Evolutionary conservation across 2,888 invertebrate species (phyloP).

Genomic region (Sarcophaga rosellei): DNA sequence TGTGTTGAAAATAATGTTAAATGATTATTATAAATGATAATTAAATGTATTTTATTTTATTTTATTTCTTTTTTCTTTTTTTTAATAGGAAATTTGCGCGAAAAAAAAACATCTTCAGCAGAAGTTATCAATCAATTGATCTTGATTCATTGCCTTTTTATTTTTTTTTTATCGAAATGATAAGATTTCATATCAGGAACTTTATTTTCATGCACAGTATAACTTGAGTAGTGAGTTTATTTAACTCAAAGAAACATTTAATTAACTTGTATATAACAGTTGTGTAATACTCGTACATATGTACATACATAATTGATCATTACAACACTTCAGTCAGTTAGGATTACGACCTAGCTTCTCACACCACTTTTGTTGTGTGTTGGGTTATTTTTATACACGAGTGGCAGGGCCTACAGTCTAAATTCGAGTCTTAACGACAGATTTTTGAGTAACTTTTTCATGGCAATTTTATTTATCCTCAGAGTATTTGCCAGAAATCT

Average conservation of each 20-base stretch:
- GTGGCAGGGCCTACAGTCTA: too few species aligned
- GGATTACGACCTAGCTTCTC: too few species aligned
- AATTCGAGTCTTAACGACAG: too few species aligned
- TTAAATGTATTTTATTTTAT: slow-evolving; percentile 41
- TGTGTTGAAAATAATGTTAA: slow-evolving; percentile 32
- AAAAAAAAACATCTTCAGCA: slow-evolving; percentile 2
- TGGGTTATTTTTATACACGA: too few species aligned
- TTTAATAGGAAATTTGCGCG: neutral
- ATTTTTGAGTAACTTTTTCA: too few species aligned
- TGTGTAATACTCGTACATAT: too few species aligned
- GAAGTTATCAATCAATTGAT: slow-evolving; percentile 26
- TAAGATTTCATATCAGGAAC: neutral
- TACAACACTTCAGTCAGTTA: too few species aligned
- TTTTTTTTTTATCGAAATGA: slow-evolving; percentile 7
- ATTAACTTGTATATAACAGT: too few species aligned
- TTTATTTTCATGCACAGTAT: neutral
- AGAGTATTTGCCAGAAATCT: too few species aligned
- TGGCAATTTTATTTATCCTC: too few species aligned
- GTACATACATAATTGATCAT: too few species aligned
- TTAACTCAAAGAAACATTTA: neutral
- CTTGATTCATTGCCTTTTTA: neutral
- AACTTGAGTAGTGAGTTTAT: neutral
- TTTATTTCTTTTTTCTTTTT: slow-evolving; percentile 6
- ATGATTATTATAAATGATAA: slow-evolving; percentile 33
- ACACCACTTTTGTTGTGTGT: too few species aligned